Base-by-base conservation (phyloP, 1,140 invertebrate genomes). In the Drosophila pallidifrons region DNA sequence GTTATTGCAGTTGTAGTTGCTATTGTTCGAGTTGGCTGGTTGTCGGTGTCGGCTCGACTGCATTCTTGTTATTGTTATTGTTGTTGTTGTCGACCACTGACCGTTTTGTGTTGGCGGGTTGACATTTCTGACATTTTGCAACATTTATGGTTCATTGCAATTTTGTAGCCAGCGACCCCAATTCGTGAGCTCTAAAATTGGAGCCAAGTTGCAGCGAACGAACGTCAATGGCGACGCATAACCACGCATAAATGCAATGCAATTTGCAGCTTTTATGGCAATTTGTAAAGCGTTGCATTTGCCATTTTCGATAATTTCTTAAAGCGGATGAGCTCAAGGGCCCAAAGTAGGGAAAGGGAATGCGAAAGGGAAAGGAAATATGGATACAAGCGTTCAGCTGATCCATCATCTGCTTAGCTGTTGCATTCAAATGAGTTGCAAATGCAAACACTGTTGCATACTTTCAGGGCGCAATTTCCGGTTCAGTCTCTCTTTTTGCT, bases 41-140 rank as follows among this genome's bases (percentile, higher is more conserved):
- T 77, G 79, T 47, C 75, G 69, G 46, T 57, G 49, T 65, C 45
- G 55, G 72, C 60, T 64, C 70, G 60, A 66, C 54, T 78, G 55
- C 47, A 8, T 25, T 25, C 0, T 25, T 25, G 20, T 25, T 25
- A 25, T 25, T 25, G 20, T 25, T 25, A 0, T 25, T 25, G 30
- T 1, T 5, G 32, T 32, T 5, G 32, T 25, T 25, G 68, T 57
- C 68, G 66, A 78, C 80, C 75, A 58, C 66, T 79, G 80, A 70
- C 70, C 59, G 54, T 75, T 75, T 71, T 75, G 59, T 49, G 77
- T 68, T 87, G 82, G 72, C 86, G 79, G 85, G 81, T 75, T 82
- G 79, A 86, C 87, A 89, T 80, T 81, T 90, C 67, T 90, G 87
- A 88, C 81, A 88, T 82, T 25, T 91, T 78, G 81, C 81, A 85